Base-by-base conservation (phyloP, 2,113 vertebrate species). In the Coryphaenoides rupestris region DNA sequence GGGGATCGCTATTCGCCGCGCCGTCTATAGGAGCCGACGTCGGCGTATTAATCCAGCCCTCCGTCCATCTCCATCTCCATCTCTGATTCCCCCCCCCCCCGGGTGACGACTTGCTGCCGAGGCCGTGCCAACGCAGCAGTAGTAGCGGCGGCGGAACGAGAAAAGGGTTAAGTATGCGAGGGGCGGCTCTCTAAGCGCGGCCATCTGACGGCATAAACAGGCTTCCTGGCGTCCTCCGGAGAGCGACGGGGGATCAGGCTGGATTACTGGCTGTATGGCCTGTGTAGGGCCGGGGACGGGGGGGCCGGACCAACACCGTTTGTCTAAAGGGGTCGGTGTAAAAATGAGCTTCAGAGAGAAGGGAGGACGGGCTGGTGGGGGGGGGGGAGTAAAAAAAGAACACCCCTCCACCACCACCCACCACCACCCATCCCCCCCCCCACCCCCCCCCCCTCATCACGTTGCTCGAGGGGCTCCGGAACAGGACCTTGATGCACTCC, bases 31-130 rank as follows among this genome's bases (percentile, higher is more conserved):
- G n/a, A n/a, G n/a, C n/a, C n/a, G n/a, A n/a, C n/a, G n/a, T n/a
- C n/a, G n/a, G 72, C 83, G 80, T 79, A 85, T 86, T 89, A 90
- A 88, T 90, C 86, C 86, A 84, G 84, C 75, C 81, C 87, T 86
- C 80, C 76, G 68, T 87, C 72, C 82, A 79, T 77, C 80, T 65
- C 72, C 82, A 79, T 77, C 80, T 65, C 80, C 72, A 77, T 87
- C 77, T 74, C 63, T 15, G 58, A 76, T 73, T 69, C 66, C 49
- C 54, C 50, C 63, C 89, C 63, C 89, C 87, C 86, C 88, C 47
- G 9, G 55, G 86, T 85, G 88, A 81, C 77, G 88, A 81, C 77
- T 81, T 62, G 76, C 81, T 84, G 80, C 15, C 82, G 80, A 80
- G n/a, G 77, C 70, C 68, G 58, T 85, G 83, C 86, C 88, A 85